These are phyloP conservation scores for Scyliorhinus canicula DNA, from an alignment of 2,797 vertebrate species.

Conservation along the genomic window DNA sequence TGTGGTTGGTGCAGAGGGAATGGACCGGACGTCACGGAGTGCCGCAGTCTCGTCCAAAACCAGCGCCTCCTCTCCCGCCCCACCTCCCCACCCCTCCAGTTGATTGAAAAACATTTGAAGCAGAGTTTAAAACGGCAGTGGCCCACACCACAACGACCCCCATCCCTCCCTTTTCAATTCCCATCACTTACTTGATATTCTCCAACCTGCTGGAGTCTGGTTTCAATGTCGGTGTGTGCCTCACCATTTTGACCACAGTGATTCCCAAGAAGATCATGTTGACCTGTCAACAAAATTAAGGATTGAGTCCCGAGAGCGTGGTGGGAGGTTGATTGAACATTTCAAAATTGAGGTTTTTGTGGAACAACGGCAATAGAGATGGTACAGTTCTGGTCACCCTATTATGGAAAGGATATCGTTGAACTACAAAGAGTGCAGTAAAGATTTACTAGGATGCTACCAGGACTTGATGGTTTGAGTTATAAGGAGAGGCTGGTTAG, in stretches of 20 bases:
- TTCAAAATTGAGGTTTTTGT: no score
- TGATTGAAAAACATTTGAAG: conserved; percentile 53
- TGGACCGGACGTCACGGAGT: conserved; percentile 54
- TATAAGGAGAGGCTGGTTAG: no score
- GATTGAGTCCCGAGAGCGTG: no score
- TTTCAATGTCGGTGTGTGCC: conserved; percentile 98
- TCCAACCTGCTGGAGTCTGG: conserved; percentile 98
- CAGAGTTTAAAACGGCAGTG: background rate
- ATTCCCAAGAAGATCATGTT: conserved; percentile 99
- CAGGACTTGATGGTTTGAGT: no score
- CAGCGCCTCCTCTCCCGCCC: conserved; percentile 45
- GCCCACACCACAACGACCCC: no score
- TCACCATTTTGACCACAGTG: conserved; percentile 99
- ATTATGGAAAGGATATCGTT: no score
- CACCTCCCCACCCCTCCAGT: conserved; percentile 42
- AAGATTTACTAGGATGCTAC: no score
- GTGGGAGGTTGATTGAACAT: no score
- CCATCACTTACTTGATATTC: conserved; percentile 97
- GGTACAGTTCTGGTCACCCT: no score
- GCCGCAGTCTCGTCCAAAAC: conserved; percentile 55
- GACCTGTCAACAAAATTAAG: conserved; percentile 67
- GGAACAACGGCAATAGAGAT: no score
- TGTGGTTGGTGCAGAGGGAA: conserved; percentile 55
- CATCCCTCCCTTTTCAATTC: conserved; percentile 50
- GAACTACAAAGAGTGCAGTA: no score